phyloP scores from a whole-genome alignment of 2,113 vertebrate genomes.

The Lampris megalopsis region DNA sequence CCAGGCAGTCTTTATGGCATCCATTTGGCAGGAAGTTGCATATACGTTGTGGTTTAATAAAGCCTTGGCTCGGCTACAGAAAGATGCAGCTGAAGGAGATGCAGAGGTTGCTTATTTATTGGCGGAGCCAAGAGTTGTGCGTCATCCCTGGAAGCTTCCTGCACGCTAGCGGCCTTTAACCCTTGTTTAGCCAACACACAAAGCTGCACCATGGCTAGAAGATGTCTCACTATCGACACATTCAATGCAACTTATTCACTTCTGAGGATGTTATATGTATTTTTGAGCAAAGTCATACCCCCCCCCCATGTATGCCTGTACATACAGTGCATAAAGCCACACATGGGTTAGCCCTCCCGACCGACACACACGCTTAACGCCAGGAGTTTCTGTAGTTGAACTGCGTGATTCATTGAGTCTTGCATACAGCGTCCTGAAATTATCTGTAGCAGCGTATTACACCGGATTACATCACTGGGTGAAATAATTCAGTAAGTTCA shows the following conservation, averaged over 20 bases:
- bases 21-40: constrained; percentile 66
- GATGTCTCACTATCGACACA: background rate
- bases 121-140: too few species aligned
- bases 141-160: too few species aligned
- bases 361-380: constrained; percentile 16
- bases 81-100: constrained; percentile 12
- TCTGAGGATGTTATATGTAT: constrained; percentile 24
- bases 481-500: constrained; percentile 62
- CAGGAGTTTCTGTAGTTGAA: constrained; percentile 11
- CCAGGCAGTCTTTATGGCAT: constrained; percentile 60
- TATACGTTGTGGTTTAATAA: constrained; percentile 63
- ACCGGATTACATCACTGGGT: constrained; percentile 72
- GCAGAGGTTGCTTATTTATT: too few species aligned
- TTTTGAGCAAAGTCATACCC: constrained; percentile 47
- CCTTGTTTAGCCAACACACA: too few species aligned
- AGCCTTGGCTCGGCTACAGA: constrained; percentile 33
- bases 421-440: constrained; percentile 31
- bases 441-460: constrained; percentile 59
- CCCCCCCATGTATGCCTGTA: constrained; percentile 32
- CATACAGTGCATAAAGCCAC: background rate
- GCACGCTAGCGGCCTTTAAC: too few species aligned
- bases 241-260: constrained; percentile 30
- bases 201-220: background rate
- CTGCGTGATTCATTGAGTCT: constrained; percentile 27
- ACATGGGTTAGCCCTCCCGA: constrained; percentile 5